Percentiles rank a stretch among this genome's conserved stretches.
phyloP scores from a whole-genome alignment of 2,888 invertebrate genomes.

The Thymelicus acteon region DNA sequence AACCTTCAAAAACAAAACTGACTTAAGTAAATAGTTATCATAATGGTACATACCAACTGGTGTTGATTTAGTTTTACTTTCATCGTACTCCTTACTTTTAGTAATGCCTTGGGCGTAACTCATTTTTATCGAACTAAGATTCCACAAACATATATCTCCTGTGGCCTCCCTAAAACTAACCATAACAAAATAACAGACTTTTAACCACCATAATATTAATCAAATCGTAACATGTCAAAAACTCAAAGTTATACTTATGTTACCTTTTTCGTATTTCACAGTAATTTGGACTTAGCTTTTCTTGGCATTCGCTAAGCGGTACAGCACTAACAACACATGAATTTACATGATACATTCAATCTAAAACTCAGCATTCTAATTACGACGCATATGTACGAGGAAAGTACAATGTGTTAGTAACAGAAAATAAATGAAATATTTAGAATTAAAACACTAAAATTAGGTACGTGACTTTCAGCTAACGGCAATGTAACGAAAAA shows the following conservation, averaged over 20 bases:
- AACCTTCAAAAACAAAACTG: conserved; percentile 16
- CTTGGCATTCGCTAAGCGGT: neutral
- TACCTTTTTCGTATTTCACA: neutral
- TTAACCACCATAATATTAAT: neutral
- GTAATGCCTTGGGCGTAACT: conserved; percentile 63
- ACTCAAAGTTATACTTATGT: neutral
- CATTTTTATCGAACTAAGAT: conserved; percentile 50
- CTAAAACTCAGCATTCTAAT: neutral
- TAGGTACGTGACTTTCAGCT: neutral
- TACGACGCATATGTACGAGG: neutral
- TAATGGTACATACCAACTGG: conserved; percentile 65
- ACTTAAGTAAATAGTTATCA: neutral
- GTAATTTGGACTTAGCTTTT: neutral
- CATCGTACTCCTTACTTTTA: conserved; percentile 71
- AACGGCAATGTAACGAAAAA: neutral
- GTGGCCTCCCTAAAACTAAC: neutral
- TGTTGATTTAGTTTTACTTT: conserved; percentile 70
- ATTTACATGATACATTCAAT: neutral
- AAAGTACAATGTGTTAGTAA: neutral
- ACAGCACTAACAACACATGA: neutral
- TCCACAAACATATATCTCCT: conserved; percentile 41
- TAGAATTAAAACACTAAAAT: neutral
- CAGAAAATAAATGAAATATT: neutral
- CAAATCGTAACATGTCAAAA: neutral
- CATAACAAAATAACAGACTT: neutral